Percentiles rank a stretch among this genome's conserved stretches.
Evolutionary conservation across 2,113 vertebrate genomes (phyloP).

Genomic region (Drymodes brunneopygia): DNA sequence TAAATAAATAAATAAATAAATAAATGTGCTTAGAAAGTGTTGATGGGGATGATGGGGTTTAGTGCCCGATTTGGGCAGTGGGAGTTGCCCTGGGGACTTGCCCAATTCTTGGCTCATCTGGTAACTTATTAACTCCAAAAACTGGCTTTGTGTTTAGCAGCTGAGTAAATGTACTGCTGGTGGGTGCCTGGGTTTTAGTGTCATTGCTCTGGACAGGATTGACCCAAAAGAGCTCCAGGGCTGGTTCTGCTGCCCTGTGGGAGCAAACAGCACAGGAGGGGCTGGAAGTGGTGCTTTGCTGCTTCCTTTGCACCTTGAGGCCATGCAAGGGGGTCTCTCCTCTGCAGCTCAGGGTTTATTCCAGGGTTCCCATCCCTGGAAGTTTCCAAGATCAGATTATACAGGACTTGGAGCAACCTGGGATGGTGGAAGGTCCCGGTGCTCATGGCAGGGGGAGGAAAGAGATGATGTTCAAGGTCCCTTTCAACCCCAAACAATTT

Average conservation of each 20-base stretch:
- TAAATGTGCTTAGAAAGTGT: neutral
- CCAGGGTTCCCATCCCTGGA: neutral
- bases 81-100: neutral
- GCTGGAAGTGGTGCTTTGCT: neutral
- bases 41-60: neutral
- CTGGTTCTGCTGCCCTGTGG: neutral
- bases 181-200: neutral
- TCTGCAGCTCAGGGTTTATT: neutral
- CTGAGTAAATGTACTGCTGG: neutral
- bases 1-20: too few relatives aligned
- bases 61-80: neutral
- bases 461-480: neutral
- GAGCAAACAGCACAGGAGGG: neutral
- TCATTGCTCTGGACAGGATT: neutral
- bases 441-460: neutral
- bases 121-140: slow-evolving; percentile 29
- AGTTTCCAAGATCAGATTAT: neutral
- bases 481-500: neutral
- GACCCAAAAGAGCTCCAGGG: accelerated
- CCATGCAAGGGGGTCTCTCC: accelerated
- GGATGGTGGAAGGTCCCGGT: accelerated
- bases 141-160: neutral
- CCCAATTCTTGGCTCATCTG: neutral
- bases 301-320: neutral
- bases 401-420: neutral